Evolutionary conservation across 2,797 vertebrate genomes (phyloP).

Genomic region (Peromyscus melanophrys): DNA sequence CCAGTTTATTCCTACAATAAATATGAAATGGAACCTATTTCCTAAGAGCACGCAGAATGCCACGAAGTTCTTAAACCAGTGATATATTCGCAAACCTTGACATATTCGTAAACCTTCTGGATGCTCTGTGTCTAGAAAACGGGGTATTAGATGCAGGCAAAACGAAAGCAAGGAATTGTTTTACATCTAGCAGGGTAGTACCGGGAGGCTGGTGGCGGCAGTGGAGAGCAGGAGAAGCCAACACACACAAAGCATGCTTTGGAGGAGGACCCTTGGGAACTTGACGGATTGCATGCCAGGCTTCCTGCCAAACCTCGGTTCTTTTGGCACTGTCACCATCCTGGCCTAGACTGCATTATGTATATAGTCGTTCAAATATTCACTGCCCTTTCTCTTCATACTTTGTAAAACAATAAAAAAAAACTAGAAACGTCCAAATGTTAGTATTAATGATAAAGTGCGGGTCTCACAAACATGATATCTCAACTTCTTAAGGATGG

Average conservation of each 20-base stretch:
- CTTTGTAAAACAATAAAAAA: slow-evolving; percentile 58
- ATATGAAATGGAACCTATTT: not conserved
- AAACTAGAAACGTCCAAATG: slow-evolving; percentile 50
- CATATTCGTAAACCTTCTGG: not conserved
- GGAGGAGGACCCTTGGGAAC: not conserved
- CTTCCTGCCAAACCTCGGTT: slow-evolving; percentile 24
- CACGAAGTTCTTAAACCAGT: slow-evolving; percentile 28
- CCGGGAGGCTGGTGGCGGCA: not conserved
- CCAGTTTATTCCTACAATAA: not conserved
- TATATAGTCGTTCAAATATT: not conserved
- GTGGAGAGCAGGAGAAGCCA: not conserved
- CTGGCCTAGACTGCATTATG: not conserved
- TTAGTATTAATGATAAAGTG: slow-evolving; percentile 3
- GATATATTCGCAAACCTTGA: not conserved
- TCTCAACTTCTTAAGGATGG: not conserved
- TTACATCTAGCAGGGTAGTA: not conserved
- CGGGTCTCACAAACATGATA: not conserved
- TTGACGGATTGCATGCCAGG: not conserved
- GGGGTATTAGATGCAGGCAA: not conserved
- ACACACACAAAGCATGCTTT: not conserved
- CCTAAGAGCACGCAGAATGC: not conserved
- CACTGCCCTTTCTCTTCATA: slow-evolving; percentile 14
- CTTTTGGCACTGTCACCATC: not conserved
- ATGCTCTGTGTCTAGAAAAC: not conserved
- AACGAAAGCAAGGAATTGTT: not conserved